These are phyloP conservation scores for Menidia beryllina DNA, from an alignment of 2,113 vertebrate species.

Conservation along the genomic window DNA sequence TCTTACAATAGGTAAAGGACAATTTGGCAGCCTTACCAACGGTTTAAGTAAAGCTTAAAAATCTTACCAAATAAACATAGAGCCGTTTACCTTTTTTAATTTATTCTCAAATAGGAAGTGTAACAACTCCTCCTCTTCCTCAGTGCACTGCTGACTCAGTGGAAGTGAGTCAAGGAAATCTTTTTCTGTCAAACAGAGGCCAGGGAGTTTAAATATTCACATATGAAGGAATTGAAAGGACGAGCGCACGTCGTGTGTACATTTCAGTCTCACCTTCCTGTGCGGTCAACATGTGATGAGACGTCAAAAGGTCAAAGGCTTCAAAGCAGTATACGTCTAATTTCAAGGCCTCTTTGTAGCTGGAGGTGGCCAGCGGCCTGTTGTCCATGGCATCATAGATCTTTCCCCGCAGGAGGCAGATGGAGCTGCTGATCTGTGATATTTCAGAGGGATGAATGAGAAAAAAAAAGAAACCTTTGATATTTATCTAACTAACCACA, in stretches of 20 bases:
- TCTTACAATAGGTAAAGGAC: too few relatives aligned
- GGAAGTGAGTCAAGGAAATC: constrained; percentile 96
- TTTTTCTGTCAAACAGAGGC: constrained; percentile 85
- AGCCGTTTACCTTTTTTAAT: constrained; percentile 89
- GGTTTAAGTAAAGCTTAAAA: too few relatives aligned
- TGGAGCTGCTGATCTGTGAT: constrained; percentile 94
- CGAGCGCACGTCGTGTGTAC: background rate
- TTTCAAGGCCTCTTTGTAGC: constrained; percentile 99
- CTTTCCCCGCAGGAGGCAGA: constrained; percentile 96
- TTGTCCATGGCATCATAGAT: constrained; percentile 99
- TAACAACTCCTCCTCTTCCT: constrained; percentile 93
- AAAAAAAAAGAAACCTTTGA: background rate
- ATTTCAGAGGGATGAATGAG: constrained; percentile 59
- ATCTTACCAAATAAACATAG: background rate
- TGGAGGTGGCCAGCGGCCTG: constrained; percentile 93
- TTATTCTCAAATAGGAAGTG: constrained; percentile 98
- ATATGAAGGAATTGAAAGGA: background rate
- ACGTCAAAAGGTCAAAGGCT: constrained; percentile 98
- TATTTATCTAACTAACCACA: background rate
- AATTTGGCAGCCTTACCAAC: too few relatives aligned
- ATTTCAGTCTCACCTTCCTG: constrained; percentile 90
- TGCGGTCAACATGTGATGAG: constrained; percentile 98
- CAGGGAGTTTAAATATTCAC: background rate
- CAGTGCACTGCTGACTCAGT: constrained; percentile 91
- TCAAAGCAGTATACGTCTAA: constrained; percentile 99